Conservation (phyloP, 2,888 invertebrate species). For the Acronicta aceris region DNA sequence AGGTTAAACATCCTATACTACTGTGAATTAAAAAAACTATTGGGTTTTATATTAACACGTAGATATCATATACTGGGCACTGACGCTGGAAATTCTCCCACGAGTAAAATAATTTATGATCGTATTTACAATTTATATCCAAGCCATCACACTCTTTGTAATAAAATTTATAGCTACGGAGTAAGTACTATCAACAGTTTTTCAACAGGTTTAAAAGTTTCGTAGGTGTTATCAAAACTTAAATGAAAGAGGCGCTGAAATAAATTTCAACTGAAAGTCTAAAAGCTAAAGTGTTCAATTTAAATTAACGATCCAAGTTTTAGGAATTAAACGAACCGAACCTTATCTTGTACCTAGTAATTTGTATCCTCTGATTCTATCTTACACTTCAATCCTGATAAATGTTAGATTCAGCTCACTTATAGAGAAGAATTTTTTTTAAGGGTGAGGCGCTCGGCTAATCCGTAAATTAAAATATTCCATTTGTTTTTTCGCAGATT, state of each 20-base stretch:
- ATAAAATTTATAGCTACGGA: too few relatives aligned
- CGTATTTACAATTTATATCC: too few relatives aligned
- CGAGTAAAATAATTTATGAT: too few relatives aligned
- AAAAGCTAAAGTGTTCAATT: slow-evolving; percentile 49
- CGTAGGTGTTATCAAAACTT: slow-evolving; percentile 27
- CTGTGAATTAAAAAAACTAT: too few relatives aligned
- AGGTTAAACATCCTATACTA: too few relatives aligned
- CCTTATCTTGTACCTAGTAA: slow-evolving; percentile 24
- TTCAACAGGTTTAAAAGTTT: slow-evolving; percentile 16
- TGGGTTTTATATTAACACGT: too few relatives aligned
- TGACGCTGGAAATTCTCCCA: too few relatives aligned
- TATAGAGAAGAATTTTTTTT: background rate
- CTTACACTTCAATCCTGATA: slow-evolving; percentile 32
- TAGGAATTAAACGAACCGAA: slow-evolving; percentile 32
- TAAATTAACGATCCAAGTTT: slow-evolving; percentile 48
- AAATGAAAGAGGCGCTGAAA: slow-evolving; percentile 18
- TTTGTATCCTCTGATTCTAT: slow-evolving; percentile 39
- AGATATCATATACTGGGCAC: too few relatives aligned
- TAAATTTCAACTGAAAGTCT: slow-evolving; percentile 40
- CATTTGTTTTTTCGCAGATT: too few relatives aligned
- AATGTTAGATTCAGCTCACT: slow-evolving; percentile 4
- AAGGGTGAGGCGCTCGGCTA: background rate
- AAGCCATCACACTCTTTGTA: too few relatives aligned
- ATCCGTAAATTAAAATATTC: too few relatives aligned
- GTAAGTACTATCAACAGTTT: slow-evolving; percentile 4